Evolutionary conservation across 2,113 vertebrate genomes (phyloP).

Genomic region (Ophiodon elongatus): DNA sequence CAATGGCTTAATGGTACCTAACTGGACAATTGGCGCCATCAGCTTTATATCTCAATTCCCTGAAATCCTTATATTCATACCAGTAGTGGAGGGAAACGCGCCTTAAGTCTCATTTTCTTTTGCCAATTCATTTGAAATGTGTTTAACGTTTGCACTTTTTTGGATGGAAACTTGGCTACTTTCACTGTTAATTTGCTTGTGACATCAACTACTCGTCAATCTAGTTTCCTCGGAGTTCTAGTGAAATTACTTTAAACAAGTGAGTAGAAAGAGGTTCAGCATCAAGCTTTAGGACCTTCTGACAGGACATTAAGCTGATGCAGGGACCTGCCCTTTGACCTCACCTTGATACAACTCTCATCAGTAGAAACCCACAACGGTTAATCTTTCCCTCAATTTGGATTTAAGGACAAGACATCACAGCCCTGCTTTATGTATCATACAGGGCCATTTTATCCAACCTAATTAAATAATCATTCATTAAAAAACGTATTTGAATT

Average conservation of each 20-base stretch:
- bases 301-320: neutral
- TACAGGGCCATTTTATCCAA: neutral
- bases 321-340: conserved; percentile 1
- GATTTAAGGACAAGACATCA: neutral
- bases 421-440: neutral
- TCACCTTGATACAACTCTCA: neutral
- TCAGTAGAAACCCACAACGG: neutral
- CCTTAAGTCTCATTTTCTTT: neutral
- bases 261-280: neutral
- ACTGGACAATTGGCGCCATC: neutral
- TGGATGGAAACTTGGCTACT: neutral
- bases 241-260: neutral
- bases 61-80: neutral
- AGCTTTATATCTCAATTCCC: neutral
- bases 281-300: neutral
- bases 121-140: neutral
- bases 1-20: neutral
- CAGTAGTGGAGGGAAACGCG: neutral
- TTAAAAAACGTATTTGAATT: neutral
- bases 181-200: neutral
- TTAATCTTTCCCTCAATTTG: neutral
- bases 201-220: neutral
- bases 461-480: neutral
- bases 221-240: neutral
- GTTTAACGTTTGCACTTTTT: neutral